Evolutionary conservation across 2,113 vertebrate species (phyloP).

Genomic region (Planiliza haematocheilus): DNA sequence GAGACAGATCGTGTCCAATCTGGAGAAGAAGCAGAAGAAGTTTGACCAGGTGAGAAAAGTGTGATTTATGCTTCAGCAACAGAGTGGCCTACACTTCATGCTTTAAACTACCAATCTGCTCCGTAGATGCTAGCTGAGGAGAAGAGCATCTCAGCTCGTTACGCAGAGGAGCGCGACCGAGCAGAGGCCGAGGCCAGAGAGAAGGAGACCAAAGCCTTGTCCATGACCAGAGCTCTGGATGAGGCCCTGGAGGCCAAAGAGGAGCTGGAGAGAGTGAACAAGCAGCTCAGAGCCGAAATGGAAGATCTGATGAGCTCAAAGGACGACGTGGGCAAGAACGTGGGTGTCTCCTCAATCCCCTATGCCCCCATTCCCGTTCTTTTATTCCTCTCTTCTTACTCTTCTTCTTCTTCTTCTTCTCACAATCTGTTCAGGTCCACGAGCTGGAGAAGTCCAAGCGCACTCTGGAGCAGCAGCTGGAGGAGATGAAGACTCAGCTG

Average conservation of each 20-base stretch:
- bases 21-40: constrained; percentile 99
- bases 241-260: constrained; percentile 95
- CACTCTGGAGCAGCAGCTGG: constrained; percentile 93
- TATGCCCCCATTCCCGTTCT: neutral
- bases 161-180: constrained; percentile 94
- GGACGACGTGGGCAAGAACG: constrained; percentile 98
- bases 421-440: constrained; percentile 85
- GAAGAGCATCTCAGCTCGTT: constrained; percentile 95
- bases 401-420: too few relatives aligned
- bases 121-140: constrained; percentile 95
- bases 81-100: too few relatives aligned
- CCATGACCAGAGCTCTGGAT: constrained; percentile 93
- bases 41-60: constrained; percentile 95
- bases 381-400: neutral
- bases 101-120: neutral
- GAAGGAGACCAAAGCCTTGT: constrained; percentile 97
- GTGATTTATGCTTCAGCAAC: too few relatives aligned
- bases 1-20: constrained; percentile 92
- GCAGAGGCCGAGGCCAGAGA: constrained; percentile 96
- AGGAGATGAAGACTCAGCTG: constrained; percentile 98
- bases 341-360: constrained; percentile 75
- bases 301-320: constrained; percentile 99
- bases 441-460: constrained; percentile 98
- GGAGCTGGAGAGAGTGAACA: constrained; percentile 94
- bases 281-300: constrained; percentile 94